Conservation (phyloP, 2,888 invertebrate genomes). For the Lithosia quadra region DNA sequence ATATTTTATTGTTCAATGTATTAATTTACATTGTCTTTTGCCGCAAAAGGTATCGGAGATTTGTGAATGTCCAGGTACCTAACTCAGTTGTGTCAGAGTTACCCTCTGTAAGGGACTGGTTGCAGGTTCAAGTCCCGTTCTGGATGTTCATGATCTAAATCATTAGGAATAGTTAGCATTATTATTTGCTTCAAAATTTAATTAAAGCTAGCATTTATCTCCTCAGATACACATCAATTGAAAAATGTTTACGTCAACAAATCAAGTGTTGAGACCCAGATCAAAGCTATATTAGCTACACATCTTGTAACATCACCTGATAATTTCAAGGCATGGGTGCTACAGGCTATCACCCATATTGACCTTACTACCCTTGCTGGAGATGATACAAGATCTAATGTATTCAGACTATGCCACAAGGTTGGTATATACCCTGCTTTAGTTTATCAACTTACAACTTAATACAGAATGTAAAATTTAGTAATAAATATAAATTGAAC, state of each 20-base stretch:
- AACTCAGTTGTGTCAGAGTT: no score
- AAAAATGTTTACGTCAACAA: conserved; percentile 69
- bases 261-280: conserved; percentile 69
- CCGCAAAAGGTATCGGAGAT: no score
- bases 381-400: conserved; percentile 92
- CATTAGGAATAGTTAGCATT: no score
- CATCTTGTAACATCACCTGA: conserved; percentile 72
- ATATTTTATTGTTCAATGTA: neutral
- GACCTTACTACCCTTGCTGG: conserved; percentile 97
- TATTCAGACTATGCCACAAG: conserved; percentile 93
- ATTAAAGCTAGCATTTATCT: no score
- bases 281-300: conserved; percentile 61
- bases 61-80: no score
- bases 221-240: conserved; percentile 57
- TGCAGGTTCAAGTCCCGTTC: no score
- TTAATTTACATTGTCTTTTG: no score
- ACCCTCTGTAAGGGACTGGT: no score
- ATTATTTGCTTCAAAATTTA: no score
- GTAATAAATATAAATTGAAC: neutral
- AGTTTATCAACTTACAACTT: neutral
- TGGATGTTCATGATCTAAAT: no score
- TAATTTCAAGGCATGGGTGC: conserved; percentile 91
- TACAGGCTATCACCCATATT: conserved; percentile 94
- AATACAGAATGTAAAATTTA: neutral
- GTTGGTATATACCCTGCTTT: conserved; percentile 80